A percentile compares a stretch with the other conserved stretches of the same genome.
These are phyloP conservation scores for Rhegmatorhina hoffmannsi DNA, from an alignment of 2,113 vertebrate genomes.

Conservation along the genomic window DNA sequence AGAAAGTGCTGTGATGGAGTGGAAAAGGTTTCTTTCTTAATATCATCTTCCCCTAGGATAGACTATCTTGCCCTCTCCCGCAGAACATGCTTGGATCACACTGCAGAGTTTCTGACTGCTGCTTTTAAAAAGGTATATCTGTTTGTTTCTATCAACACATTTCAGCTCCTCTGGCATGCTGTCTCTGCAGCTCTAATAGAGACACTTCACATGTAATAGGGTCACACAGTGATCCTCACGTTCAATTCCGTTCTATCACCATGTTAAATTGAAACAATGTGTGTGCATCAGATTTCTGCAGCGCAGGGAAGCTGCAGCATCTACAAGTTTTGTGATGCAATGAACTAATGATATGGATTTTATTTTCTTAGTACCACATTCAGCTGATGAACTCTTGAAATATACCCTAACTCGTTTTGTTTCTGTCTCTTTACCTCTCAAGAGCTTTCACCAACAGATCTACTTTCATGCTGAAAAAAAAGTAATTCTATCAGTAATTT, in stretches of 20 bases:
- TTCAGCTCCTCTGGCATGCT: constrained; percentile 68
- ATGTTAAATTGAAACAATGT: constrained; percentile 60
- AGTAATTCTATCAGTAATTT: constrained; percentile 69
- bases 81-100: constrained; percentile 47
- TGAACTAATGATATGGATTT: constrained; percentile 32
- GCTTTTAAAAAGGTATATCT: constrained; percentile 58
- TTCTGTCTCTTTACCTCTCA: constrained; percentile 40
- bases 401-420: constrained; percentile 36
- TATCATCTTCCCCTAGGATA: constrained; percentile 61
- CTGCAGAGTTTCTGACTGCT: constrained; percentile 53
- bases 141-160: constrained; percentile 58
- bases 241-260: constrained; percentile 47
- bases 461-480: constrained; percentile 41
- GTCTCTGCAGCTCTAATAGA: constrained; percentile 62
- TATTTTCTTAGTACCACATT: constrained; percentile 30
- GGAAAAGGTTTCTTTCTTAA: constrained; percentile 57
- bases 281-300: constrained; percentile 38
- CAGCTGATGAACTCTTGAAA: constrained; percentile 33
- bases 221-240: constrained; percentile 64
- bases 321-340: constrained; percentile 11
- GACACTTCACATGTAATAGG: constrained; percentile 63
- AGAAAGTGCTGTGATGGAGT: constrained; percentile 18
- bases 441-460: constrained; percentile 68
- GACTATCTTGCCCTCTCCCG: constrained; percentile 49
- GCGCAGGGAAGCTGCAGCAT: background rate